A percentile compares a stretch with the other conserved stretches of the same genome.
phyloP scores from a whole-genome alignment of 2,113 vertebrate genomes.

The Falcunculus frontatus region DNA sequence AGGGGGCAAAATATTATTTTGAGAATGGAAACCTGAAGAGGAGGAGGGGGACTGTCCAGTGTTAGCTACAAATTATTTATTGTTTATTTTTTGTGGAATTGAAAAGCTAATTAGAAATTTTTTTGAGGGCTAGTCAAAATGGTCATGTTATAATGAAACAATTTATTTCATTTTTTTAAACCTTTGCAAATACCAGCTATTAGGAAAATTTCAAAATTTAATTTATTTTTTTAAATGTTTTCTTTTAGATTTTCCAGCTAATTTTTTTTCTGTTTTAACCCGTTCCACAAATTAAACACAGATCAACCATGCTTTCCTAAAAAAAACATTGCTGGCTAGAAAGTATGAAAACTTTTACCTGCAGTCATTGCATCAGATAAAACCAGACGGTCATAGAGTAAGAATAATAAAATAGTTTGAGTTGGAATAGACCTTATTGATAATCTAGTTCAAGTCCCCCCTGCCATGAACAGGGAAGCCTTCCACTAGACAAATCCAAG shows the following conservation, averaged over 20 bases:
- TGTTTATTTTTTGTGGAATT: not conserved
- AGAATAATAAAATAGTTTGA: not conserved
- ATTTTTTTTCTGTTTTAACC: not conserved
- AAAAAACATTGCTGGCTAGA: not conserved
- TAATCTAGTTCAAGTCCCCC: not conserved
- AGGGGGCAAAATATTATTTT: not conserved
- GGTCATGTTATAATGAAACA: not conserved
- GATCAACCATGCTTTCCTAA: not conserved
- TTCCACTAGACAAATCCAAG: not conserved
- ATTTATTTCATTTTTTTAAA: not conserved
- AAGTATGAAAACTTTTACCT: not conserved
- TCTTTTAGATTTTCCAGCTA: not conserved
- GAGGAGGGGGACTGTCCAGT: not conserved
- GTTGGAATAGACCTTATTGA: not conserved
- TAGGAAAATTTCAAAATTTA: not conserved
- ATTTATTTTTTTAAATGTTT: not conserved
- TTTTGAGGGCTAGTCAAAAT: not conserved
- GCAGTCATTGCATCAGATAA: not conserved
- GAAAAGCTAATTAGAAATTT: not conserved
- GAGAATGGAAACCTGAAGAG: not conserved
- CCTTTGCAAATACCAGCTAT: fast-evolving
- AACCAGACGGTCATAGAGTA: not conserved
- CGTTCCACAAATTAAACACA: not conserved
- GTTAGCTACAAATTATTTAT: not conserved
- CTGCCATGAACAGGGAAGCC: not conserved